Percentiles rank a stretch among this genome's conserved stretches.
These are phyloP conservation scores for Rhabdomys dilectus DNA, from an alignment of 2,113 vertebrate genomes.

Conservation along the genomic window DNA sequence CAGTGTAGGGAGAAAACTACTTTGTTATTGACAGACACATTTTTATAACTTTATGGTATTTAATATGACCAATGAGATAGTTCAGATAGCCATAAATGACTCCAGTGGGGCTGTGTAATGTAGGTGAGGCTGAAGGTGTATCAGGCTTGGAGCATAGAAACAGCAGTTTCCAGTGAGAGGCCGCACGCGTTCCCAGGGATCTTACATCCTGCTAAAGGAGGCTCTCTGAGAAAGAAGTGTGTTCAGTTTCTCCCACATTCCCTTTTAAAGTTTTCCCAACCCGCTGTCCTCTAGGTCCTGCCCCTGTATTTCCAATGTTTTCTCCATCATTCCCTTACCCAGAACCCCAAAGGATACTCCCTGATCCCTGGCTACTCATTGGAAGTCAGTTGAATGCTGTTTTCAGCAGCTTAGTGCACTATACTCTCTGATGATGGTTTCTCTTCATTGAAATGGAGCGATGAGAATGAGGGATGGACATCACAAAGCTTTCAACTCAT, in stretches of 20 bases:
- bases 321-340: background rate
- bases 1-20: constrained; percentile 1
- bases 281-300: background rate
- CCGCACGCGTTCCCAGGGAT: background rate
- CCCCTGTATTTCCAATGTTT: background rate
- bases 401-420: background rate
- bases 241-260: background rate
- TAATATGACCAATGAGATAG: background rate
- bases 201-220: constrained; percentile 6
- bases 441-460: background rate
- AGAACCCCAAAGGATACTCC: background rate
- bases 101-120: background rate
- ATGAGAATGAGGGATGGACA: background rate
- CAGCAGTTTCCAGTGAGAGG: background rate
- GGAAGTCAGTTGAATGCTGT: background rate
- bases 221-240: background rate
- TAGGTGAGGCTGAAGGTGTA: background rate
- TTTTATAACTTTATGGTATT: background rate
- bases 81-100: background rate
- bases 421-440: background rate
- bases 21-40: constrained; percentile 42
- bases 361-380: background rate
- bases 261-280: background rate
- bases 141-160: background rate
- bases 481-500: background rate